phyloP scores from a whole-genome alignment of 2,888 invertebrate genomes.

The Acheta domesticus region DNA sequence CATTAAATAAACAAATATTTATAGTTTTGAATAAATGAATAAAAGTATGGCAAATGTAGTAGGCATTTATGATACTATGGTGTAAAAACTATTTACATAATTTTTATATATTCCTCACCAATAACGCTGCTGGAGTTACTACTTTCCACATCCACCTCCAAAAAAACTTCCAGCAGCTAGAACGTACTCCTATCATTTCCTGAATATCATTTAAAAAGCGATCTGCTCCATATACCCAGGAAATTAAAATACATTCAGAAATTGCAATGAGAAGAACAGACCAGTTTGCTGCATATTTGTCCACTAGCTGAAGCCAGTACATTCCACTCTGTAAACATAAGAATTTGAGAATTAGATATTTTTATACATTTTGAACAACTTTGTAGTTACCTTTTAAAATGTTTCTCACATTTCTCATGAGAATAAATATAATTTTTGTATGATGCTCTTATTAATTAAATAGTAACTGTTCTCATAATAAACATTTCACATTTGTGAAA shows the following conservation, averaged over 20 bases:
- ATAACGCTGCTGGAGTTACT: conserved; percentile 69
- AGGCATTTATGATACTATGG: too few relatives aligned
- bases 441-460: too few relatives aligned
- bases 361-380: neutral
- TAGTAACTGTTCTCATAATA: too few relatives aligned
- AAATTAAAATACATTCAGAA: conserved; percentile 53
- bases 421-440: too few relatives aligned
- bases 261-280: conserved; percentile 73
- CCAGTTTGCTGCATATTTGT: conserved; percentile 75
- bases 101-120: conserved; percentile 49
- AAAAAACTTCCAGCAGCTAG: conserved; percentile 62
- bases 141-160: conserved; percentile 76
- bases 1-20: too few relatives aligned
- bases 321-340: conserved; percentile 61
- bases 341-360: neutral
- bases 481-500: too few relatives aligned
- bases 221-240: conserved; percentile 52
- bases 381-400: neutral
- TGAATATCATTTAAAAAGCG: conserved; percentile 47
- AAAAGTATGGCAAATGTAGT: too few relatives aligned
- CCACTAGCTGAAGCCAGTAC: conserved; percentile 76
- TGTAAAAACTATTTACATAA: too few relatives aligned
- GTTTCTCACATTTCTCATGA: neutral
- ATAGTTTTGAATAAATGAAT: too few relatives aligned
- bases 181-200: conserved; percentile 53